These are phyloP conservation scores for Macropus fuliginosus DNA, from an alignment of 2,797 vertebrate genomes.

Conservation along the genomic window DNA sequence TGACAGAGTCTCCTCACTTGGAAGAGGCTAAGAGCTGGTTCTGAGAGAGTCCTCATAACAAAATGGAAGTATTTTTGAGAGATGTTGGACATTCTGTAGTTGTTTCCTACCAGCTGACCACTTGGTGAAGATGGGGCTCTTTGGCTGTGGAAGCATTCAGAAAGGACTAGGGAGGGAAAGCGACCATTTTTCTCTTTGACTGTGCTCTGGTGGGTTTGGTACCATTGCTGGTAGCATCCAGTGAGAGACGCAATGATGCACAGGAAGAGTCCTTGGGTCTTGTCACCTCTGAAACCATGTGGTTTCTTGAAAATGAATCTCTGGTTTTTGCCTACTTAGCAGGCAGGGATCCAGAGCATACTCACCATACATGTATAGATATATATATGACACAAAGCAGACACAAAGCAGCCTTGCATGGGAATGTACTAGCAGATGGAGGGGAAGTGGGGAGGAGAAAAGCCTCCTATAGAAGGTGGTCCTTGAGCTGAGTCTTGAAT, in stretches of 20 bases:
- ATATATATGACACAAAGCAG: background rate
- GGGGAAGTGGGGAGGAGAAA: background rate
- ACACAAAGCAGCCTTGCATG: background rate
- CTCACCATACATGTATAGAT: background rate
- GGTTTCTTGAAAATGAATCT: background rate
- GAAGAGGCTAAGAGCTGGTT: background rate
- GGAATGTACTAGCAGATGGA: background rate
- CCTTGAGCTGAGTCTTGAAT: background rate
- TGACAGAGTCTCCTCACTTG: background rate
- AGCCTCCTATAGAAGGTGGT: background rate
- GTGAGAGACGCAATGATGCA: background rate
- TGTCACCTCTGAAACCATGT: background rate
- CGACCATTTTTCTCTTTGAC: background rate
- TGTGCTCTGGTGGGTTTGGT: background rate
- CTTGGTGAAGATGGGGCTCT: background rate
- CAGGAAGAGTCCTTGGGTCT: background rate
- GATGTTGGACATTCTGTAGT: background rate
- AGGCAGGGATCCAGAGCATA: background rate
- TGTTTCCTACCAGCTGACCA: background rate
- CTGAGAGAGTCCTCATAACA: background rate
- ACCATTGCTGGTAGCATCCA: background rate
- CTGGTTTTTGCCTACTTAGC: background rate
- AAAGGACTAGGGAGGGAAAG: background rate
- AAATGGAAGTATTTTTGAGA: background rate
- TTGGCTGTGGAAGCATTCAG: background rate